A percentile compares a stretch with the other conserved stretches of the same genome.
Evolutionary conservation across 1,140 invertebrate genomes (phyloP).

Genomic region (Aphelinus certus): DNA sequence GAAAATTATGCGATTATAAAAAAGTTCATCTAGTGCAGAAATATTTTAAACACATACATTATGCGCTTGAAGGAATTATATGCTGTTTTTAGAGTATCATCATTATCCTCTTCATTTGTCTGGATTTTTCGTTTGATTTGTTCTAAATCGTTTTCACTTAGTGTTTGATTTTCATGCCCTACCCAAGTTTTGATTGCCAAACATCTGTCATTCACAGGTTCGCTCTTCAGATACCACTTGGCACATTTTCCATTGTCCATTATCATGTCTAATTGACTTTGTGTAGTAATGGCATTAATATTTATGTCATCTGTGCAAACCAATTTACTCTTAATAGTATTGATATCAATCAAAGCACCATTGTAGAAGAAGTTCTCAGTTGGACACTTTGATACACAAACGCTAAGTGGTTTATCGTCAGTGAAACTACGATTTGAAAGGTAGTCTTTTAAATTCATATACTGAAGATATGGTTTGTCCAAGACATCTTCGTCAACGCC

Average conservation of each 20-base stretch:
- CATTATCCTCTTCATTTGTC: too few species aligned
- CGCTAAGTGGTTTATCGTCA: slow-evolving; percentile 80
- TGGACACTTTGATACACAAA: slow-evolving; percentile 84
- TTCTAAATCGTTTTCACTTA: slow-evolving; percentile 36
- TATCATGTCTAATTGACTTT: slow-evolving; percentile 49
- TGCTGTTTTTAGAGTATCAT: too few species aligned
- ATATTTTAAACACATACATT: slow-evolving; percentile 39
- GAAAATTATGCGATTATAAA: slow-evolving; percentile 37
- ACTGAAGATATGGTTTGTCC: slow-evolving; percentile 79
- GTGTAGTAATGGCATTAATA: slow-evolving; percentile 39
- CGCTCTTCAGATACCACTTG: slow-evolving; percentile 77
- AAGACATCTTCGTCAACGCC: slow-evolving; percentile 75
- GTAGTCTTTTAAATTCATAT: slow-evolving; percentile 86
- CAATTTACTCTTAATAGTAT: slow-evolving; percentile 63
- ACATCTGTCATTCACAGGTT: slow-evolving; percentile 43
- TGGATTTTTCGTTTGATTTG: slow-evolving; percentile 8
- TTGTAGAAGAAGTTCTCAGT: slow-evolving; percentile 53
- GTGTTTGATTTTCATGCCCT: slow-evolving; percentile 35
- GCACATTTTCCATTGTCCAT: slow-evolving; percentile 75
- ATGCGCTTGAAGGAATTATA: too few species aligned
- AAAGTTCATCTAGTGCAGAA: slow-evolving; percentile 48
- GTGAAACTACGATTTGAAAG: slow-evolving; percentile 67
- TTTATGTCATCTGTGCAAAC: slow-evolving; percentile 75
- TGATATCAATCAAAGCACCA: background rate
- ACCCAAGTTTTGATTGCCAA: slow-evolving; percentile 35